Evolutionary conservation across 2,797 vertebrate genomes (phyloP).

Genomic region (Sebastes steindachneri): DNA sequence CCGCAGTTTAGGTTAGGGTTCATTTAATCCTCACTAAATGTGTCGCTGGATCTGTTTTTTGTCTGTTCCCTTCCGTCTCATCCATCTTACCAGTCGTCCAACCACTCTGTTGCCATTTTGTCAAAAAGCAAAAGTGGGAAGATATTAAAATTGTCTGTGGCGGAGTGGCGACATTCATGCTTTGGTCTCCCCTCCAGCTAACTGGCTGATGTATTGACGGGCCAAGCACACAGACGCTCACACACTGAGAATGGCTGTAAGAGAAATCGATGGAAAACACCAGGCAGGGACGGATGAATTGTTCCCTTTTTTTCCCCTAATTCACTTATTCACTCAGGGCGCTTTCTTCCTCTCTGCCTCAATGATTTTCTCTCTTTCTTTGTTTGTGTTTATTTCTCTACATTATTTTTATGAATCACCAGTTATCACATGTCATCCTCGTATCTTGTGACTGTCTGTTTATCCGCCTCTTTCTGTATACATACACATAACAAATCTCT

Average conservation of each 20-base stretch:
- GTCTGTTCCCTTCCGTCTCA: neutral
- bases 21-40: constrained; percentile 8
- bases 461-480: neutral
- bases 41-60: neutral
- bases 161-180: neutral
- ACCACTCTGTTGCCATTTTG: constrained; percentile 14
- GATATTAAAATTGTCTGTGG: constrained; percentile 10
- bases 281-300: constrained; percentile 25
- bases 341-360: neutral
- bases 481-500: neutral
- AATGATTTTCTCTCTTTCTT: neutral
- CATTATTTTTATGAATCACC: constrained; percentile 1
- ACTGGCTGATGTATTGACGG: constrained; percentile 42
- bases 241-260: constrained; percentile 35
- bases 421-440: constrained; percentile 4
- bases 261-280: constrained; percentile 59
- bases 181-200: constrained; percentile 14
- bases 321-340: constrained; percentile 19
- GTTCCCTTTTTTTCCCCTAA: neutral
- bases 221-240: constrained; percentile 14
- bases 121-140: neutral
- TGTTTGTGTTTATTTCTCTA: neutral
- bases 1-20: constrained; percentile 17
- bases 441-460: neutral
- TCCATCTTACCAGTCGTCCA: neutral